phyloP scores from a whole-genome alignment of 2,113 vertebrate species.

The Pedetes capensis region DNA sequence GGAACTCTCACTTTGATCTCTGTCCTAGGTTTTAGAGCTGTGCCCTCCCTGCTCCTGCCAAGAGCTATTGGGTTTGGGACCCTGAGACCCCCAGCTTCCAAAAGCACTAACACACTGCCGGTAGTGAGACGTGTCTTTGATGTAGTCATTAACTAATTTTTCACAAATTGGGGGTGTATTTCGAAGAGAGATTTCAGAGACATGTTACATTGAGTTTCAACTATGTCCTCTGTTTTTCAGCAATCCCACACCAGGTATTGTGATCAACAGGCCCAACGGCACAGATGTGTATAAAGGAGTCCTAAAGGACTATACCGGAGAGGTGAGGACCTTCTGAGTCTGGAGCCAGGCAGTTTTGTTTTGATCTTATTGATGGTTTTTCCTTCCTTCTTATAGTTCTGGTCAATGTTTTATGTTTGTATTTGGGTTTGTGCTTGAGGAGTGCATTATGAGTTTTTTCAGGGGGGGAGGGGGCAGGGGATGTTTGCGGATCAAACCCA shows the following conservation, averaged over 20 bases:
- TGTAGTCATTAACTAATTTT: rapidly evolving
- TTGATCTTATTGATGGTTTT: rapidly evolving
- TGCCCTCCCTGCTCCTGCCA: not conserved
- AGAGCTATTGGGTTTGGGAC: not conserved
- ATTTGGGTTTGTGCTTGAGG: not conserved
- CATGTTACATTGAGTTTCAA: rapidly evolving
- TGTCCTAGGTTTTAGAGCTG: not conserved
- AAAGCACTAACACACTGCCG: rapidly evolving
- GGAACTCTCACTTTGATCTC: not conserved
- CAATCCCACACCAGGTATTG: conserved; percentile 92
- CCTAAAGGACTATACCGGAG: conserved; percentile 90
- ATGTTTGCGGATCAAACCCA: not conserved
- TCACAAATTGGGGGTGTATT: rapidly evolving
- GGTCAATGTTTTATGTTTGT: not conserved
- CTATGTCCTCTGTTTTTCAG: conserved; percentile 80
- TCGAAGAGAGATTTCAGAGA: not conserved
- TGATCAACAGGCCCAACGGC: conserved; percentile 96
- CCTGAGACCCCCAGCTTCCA: not conserved
- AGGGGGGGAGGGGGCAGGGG: not conserved
- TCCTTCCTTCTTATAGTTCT: not conserved
- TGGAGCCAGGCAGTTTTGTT: rapidly evolving
- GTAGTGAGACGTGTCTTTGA: rapidly evolving
- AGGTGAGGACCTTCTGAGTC: conserved; percentile 76
- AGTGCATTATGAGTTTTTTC: not conserved
- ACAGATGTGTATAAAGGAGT: conserved; percentile 94